Conservation (phyloP, 53 echinoderm and acorn worm genomes). For the Astropecten irregularis region DNA sequence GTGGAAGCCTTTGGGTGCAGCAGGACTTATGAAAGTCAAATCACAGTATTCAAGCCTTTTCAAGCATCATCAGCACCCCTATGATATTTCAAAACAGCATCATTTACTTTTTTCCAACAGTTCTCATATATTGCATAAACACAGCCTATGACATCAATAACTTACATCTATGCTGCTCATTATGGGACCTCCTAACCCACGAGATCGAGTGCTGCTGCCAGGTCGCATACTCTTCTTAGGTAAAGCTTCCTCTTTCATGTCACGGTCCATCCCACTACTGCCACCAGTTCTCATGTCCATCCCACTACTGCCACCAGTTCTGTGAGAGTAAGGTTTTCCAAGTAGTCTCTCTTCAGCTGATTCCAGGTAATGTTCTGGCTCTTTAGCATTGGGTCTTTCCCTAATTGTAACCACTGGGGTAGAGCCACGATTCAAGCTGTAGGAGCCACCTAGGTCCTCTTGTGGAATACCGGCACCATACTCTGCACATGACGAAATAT, state of each 20-base stretch:
- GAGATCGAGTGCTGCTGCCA: constrained; percentile 61
- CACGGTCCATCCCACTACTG: background rate
- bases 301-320: constrained; percentile 27
- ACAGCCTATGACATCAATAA: too few species aligned
- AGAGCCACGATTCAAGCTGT: constrained; percentile 35
- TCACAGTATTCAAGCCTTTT: too few species aligned
- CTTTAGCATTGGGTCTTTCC: constrained; percentile 52
- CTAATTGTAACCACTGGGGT: constrained; percentile 69
- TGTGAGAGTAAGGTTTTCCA: background rate
- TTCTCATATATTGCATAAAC: too few species aligned
- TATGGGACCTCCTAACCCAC: constrained; percentile 90
- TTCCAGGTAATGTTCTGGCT: constrained; percentile 27
- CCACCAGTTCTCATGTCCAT: background rate
- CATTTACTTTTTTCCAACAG: too few species aligned
- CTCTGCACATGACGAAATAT: background rate
- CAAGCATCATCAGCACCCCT: too few species aligned
- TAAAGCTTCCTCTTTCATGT: constrained; percentile 10
- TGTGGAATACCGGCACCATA: constrained; percentile 42
- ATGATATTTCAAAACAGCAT: too few species aligned
- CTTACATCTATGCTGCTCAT: constrained; percentile 92
- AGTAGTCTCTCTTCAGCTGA: constrained; percentile 18
- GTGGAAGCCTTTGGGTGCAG: too few species aligned
- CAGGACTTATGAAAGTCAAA: too few species aligned
- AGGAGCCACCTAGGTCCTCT: constrained; percentile 20
- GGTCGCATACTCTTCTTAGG: constrained; percentile 56